A percentile compares a stretch with the other conserved stretches of the same genome.
Conservation (phyloP, 2,888 invertebrate species). For the Philonicus albiceps region DNA sequence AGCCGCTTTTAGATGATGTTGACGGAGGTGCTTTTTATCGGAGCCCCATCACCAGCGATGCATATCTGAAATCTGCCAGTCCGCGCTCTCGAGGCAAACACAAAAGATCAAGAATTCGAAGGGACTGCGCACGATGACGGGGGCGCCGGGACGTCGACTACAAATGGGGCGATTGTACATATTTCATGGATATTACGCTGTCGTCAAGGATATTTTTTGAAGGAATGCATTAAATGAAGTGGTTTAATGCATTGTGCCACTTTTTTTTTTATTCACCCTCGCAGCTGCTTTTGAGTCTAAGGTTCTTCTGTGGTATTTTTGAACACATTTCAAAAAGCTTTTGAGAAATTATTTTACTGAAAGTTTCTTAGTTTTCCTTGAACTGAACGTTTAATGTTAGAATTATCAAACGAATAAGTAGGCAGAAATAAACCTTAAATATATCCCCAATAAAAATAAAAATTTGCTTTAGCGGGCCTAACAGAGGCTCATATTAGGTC, state of each 20-base stretch:
- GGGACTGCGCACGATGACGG: not conserved
- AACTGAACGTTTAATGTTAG: not conserved
- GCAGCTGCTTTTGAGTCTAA: not conserved
- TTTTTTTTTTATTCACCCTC: conserved; percentile 12
- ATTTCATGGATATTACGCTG: conserved; percentile 43
- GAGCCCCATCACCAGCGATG: not conserved
- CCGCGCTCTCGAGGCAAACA: conserved; percentile 6
- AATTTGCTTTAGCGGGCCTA: no score
- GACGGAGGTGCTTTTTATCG: conserved; percentile 13
- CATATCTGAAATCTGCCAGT: conserved; percentile 23
- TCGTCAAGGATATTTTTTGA: conserved; percentile 44
- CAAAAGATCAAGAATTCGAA: conserved; percentile 8
- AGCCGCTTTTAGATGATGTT: conserved; percentile 30
- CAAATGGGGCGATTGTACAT: conserved; percentile 24
- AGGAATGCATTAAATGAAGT: conserved; percentile 54
- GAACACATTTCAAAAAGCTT: not conserved
- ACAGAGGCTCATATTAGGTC: no score
- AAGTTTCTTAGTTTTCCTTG: not conserved
- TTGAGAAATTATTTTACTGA: not conserved
- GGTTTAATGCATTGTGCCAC: conserved; percentile 52
- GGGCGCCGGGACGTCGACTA: not conserved
- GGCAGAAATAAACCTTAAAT: no score
- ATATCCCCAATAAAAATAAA: no score
- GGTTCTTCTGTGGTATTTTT: not conserved
- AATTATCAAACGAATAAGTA: no score